phyloP scores from a whole-genome alignment of 2,888 invertebrate genomes.

The Drosophila limbata region DNA sequence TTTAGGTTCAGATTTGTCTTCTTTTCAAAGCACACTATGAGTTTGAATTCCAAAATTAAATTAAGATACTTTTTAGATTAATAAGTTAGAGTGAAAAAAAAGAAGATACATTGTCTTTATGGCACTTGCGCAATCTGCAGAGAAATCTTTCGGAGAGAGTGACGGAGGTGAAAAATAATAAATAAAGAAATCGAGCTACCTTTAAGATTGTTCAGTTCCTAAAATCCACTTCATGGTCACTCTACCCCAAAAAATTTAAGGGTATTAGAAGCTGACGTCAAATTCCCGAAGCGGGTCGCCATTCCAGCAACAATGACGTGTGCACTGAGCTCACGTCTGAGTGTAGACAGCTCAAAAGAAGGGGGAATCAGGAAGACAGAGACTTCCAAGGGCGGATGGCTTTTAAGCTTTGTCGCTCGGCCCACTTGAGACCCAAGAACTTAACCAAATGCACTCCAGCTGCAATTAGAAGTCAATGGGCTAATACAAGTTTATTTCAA shows the following conservation, averaged over 20 bases:
- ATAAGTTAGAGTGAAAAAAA: too few species aligned
- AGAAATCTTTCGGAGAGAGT: not conserved
- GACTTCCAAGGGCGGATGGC: slow-evolving; percentile 30
- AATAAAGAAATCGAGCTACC: not conserved
- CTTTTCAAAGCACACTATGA: not conserved
- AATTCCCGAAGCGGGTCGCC: slow-evolving; percentile 14
- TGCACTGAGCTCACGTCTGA: slow-evolving; percentile 37
- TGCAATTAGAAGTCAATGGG: slow-evolving; percentile 74
- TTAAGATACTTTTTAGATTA: too few species aligned
- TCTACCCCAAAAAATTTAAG: not conserved
- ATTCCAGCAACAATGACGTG: slow-evolving; percentile 39
- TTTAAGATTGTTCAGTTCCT: not conserved
- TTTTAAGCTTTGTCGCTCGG: slow-evolving; percentile 55
- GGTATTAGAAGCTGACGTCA: slow-evolving; percentile 30
- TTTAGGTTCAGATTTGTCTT: not conserved
- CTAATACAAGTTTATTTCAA: slow-evolving; percentile 42
- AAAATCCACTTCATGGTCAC: slow-evolving; percentile 5
- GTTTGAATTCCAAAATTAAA: not conserved
- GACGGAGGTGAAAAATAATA: too few species aligned
- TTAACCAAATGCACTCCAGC: slow-evolving; percentile 55
- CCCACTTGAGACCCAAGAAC: slow-evolving; percentile 44
- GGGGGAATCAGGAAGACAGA: not conserved
- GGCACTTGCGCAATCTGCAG: too few species aligned
- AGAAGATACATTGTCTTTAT: too few species aligned
- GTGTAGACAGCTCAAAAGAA: not conserved